phyloP scores from a whole-genome alignment of 1,140 invertebrate genomes.

The Drosophila persimilis region DNA sequence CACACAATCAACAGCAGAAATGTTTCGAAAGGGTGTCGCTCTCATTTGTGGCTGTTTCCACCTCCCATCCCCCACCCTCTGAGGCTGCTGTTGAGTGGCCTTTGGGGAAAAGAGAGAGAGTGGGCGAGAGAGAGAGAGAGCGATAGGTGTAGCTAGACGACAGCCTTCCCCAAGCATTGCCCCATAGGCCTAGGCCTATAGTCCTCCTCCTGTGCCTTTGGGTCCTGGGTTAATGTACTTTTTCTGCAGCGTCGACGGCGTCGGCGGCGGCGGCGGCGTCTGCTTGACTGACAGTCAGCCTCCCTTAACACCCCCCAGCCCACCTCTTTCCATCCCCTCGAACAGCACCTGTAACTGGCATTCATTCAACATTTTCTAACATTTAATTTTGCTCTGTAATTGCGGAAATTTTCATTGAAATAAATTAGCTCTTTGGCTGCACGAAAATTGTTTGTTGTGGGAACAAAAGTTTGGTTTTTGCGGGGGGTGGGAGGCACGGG shows the following conservation, averaged over 20 bases:
- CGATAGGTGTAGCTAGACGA: background rate
- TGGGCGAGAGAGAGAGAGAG: background rate
- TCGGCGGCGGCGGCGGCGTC: too few species aligned
- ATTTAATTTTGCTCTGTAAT: slow-evolving; percentile 72
- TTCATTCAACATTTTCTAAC: slow-evolving; percentile 59
- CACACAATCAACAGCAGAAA: slow-evolving; percentile 44
- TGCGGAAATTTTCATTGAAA: slow-evolving; percentile 81
- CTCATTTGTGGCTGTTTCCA: slow-evolving; percentile 27
- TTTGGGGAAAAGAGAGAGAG: slow-evolving; percentile 6
- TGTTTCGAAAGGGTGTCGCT: slow-evolving; percentile 56
- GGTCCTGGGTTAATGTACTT: slow-evolving; percentile 74
- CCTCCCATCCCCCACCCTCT: background rate
- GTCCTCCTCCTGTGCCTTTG: slow-evolving; percentile 6
- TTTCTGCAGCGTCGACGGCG: slow-evolving; percentile 62
- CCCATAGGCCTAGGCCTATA: slow-evolving; percentile 37
- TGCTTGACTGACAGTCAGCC: slow-evolving; percentile 47
- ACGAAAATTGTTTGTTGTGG: slow-evolving; percentile 31
- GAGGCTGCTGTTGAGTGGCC: slow-evolving; percentile 30
- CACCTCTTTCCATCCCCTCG: background rate
- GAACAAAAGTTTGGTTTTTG: slow-evolving; percentile 16
- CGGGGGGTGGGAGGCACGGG: background rate
- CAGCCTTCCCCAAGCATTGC: slow-evolving; percentile 51
- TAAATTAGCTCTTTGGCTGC: slow-evolving; percentile 58
- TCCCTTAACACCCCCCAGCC: slow-evolving; percentile 18
- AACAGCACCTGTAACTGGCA: slow-evolving; percentile 33